Conservation (phyloP, 2,113 vertebrate genomes). For the Gasterosteus nipponicus region DNA sequence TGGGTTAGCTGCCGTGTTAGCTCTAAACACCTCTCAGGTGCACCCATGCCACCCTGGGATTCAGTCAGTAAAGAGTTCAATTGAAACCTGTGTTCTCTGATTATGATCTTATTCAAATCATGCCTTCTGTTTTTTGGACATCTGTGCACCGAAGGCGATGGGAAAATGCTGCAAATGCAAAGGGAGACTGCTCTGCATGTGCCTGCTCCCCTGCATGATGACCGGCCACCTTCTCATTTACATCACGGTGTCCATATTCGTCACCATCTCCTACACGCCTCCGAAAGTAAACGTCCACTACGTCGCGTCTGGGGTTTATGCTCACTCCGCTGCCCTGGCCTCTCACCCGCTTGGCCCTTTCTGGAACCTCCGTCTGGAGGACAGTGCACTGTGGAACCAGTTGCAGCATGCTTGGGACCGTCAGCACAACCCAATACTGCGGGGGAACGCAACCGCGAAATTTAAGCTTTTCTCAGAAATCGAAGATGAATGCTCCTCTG, state of each 20-base stretch:
- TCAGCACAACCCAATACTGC: conserved; percentile 78
- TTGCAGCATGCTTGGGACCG: conserved; percentile 80
- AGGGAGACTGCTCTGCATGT: conserved; percentile 79
- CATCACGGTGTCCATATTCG: conserved; percentile 79
- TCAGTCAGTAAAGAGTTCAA: neutral
- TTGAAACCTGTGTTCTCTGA: neutral
- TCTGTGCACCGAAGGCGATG: conserved; percentile 61
- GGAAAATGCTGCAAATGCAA: conserved; percentile 79
- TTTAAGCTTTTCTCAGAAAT: neutral
- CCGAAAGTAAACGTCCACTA: conserved; percentile 76
- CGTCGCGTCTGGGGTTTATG: conserved; percentile 74
- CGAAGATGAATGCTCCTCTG: conserved; percentile 35
- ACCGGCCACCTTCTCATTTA: conserved; percentile 82
- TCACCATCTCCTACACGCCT: conserved; percentile 79
- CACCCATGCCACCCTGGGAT: conserved; percentile 8
- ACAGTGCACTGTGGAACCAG: conserved; percentile 81
- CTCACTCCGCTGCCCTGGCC: conserved; percentile 61
- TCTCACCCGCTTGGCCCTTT: conserved; percentile 76
- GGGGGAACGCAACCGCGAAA: conserved; percentile 58
- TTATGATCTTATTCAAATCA: neutral
- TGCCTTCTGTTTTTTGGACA: neutral
- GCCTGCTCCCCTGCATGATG: conserved; percentile 83
- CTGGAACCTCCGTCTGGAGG: conserved; percentile 80
- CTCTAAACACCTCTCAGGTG: conserved; percentile 28
- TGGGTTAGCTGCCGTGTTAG: conserved; percentile 39